Conservation (phyloP, 2,113 vertebrate species). For the Phylloscopus trochiloides region DNA sequence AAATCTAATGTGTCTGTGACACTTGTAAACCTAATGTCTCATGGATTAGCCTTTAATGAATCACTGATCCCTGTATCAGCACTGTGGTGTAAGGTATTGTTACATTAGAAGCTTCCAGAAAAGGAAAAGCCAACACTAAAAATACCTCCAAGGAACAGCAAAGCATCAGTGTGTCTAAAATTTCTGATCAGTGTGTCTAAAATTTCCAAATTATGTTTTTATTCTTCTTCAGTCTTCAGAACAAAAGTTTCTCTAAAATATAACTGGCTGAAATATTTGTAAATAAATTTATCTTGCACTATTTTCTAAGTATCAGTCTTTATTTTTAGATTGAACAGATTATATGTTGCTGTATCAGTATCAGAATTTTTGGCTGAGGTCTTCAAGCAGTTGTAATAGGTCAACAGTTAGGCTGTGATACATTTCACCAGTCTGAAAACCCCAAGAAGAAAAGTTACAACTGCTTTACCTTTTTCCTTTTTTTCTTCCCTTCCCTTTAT, state of each 20-base stretch:
- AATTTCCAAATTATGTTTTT: not conserved
- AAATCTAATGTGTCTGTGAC: not conserved
- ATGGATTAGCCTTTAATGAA: constrained; percentile 43
- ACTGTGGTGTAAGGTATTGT: constrained; percentile 14
- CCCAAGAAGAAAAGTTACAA: not conserved
- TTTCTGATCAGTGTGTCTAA: not conserved
- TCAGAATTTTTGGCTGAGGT: constrained; percentile 46
- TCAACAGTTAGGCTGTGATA: constrained; percentile 1
- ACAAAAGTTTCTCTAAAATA: not conserved
- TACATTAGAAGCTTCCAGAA: constrained; percentile 34
- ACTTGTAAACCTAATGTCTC: constrained; percentile 8
- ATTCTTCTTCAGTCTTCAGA: not conserved
- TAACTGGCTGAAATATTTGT: constrained; percentile 26
- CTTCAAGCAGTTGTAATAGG: not conserved
- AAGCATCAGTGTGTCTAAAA: not conserved
- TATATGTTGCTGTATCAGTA: constrained; percentile 40
- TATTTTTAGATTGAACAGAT: constrained; percentile 46
- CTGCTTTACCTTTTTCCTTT: not conserved
- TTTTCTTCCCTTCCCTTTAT: rapidly evolving
- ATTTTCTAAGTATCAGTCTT: constrained; percentile 48
- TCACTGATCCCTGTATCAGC: constrained; percentile 20
- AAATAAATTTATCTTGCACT: constrained; percentile 47
- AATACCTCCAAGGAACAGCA: not conserved
- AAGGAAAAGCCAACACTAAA: constrained; percentile 49
- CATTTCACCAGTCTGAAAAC: not conserved